A percentile compares a stretch with the other conserved stretches of the same genome.
These are phyloP conservation scores for Melitaea cinxia DNA, from an alignment of 1,140 invertebrate genomes.

Conservation along the genomic window DNA sequence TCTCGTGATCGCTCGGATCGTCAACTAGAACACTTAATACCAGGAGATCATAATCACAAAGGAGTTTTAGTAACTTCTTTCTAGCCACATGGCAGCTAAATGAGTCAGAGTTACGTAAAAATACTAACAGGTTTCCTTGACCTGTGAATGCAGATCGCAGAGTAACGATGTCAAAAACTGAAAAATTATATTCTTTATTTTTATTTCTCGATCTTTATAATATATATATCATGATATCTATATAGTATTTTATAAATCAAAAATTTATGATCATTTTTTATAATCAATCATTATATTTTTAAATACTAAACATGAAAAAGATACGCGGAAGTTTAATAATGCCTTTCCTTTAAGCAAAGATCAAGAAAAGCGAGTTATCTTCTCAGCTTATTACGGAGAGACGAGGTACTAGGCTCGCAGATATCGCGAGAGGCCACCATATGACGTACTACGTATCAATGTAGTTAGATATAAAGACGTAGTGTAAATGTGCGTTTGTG, in stretches of 20 bases:
- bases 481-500: slow-evolving; percentile 43
- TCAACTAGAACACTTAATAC: slow-evolving; percentile 78
- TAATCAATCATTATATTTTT: slow-evolving; percentile 3
- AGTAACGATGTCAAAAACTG: not conserved
- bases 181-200: not conserved
- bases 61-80: slow-evolving; percentile 38
- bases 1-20: slow-evolving; percentile 56
- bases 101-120: slow-evolving; percentile 8
- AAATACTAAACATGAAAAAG: slow-evolving; percentile 43
- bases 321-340: slow-evolving; percentile 71
- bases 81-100: not conserved
- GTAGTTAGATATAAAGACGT: slow-evolving; percentile 52
- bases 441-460: slow-evolving; percentile 71
- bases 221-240: not conserved
- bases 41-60: slow-evolving; percentile 53
- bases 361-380: slow-evolving; percentile 78
- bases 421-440: slow-evolving; percentile 63
- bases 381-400: slow-evolving; percentile 79
- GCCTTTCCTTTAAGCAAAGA: slow-evolving; percentile 53
- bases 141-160: slow-evolving; percentile 16
- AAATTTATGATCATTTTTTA: not conserved
- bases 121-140: slow-evolving; percentile 32
- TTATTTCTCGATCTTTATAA: not conserved
- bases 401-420: slow-evolving; percentile 71
- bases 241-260: not conserved